Conservation (phyloP, 2,797 vertebrate genomes). For the Macropus fuliginosus region DNA sequence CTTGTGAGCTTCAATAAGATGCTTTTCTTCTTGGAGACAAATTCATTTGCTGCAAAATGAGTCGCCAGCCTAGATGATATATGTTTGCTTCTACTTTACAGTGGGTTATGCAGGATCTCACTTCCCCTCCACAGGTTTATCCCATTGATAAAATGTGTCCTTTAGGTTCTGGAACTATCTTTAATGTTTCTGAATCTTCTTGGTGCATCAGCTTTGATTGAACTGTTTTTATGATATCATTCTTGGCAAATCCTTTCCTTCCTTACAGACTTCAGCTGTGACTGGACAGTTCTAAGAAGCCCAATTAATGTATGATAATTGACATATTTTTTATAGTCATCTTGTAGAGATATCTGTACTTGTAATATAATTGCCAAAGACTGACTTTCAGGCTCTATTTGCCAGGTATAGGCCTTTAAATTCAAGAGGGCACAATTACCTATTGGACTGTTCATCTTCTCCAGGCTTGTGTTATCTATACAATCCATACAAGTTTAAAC, state of each 20-base stretch:
- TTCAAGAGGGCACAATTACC: background rate
- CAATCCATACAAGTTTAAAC: background rate
- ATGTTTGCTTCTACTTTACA: background rate
- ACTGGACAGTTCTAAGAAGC: background rate
- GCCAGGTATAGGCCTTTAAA: background rate
- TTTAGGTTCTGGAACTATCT: background rate
- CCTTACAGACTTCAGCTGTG: background rate
- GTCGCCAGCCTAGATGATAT: background rate
- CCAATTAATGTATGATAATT: background rate
- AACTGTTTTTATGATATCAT: background rate
- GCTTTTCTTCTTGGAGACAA: background rate
- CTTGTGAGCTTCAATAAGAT: background rate
- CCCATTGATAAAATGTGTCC: background rate
- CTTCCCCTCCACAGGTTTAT: background rate
- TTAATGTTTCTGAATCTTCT: background rate
- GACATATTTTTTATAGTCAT: background rate
- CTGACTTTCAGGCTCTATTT: background rate
- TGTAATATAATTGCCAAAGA: background rate
- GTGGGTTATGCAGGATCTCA: background rate
- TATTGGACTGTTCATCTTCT: background rate
- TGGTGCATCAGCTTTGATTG: background rate
- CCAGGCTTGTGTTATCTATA: background rate
- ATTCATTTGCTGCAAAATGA: background rate
- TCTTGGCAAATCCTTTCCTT: background rate
- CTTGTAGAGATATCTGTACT: background rate